A percentile compares a stretch with the other conserved stretches of the same genome.
Conservation (phyloP, 2,888 invertebrate genomes). For the Argyresthia albistria region DNA sequence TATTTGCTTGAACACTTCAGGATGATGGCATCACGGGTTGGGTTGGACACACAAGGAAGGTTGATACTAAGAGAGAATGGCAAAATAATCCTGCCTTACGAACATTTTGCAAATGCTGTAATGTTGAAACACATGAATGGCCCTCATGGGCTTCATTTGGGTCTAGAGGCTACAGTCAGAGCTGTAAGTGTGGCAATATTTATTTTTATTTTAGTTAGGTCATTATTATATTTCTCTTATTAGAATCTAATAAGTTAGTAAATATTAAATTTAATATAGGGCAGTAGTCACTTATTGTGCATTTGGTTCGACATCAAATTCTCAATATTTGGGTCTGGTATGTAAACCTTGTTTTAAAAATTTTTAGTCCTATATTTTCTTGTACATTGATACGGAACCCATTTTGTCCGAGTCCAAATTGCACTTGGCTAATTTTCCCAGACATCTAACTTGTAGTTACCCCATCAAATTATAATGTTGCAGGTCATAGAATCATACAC, state of each 20-base stretch:
- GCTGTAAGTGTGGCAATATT: slow-evolving; percentile 72
- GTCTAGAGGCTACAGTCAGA: slow-evolving; percentile 86
- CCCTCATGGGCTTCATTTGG: slow-evolving; percentile 87
- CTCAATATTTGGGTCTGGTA: too few relatives aligned
- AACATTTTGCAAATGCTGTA: slow-evolving; percentile 92
- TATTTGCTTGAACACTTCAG: slow-evolving; percentile 50
- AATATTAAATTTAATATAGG: too few relatives aligned
- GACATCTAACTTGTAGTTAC: too few relatives aligned
- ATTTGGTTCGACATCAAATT: too few relatives aligned
- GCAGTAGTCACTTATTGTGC: too few relatives aligned
- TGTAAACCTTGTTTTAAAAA: too few relatives aligned
- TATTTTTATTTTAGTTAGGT: slow-evolving; percentile 3
- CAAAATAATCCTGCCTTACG: slow-evolving; percentile 90
- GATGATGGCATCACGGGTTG: slow-evolving; percentile 89
- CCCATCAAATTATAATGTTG: not conserved
- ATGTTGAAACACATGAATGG: slow-evolving; percentile 94
- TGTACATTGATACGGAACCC: too few relatives aligned
- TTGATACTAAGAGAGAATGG: slow-evolving; percentile 88
- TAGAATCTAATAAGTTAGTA: not conserved
- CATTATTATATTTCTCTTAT: not conserved
- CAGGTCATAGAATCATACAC: slow-evolving; percentile 89
- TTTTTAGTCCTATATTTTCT: too few relatives aligned
- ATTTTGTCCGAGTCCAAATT: too few relatives aligned
- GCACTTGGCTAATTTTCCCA: too few relatives aligned
- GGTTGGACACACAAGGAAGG: slow-evolving; percentile 87